These are phyloP conservation scores for Dryobota labecula DNA, from an alignment of 2,888 invertebrate genomes.

Conservation along the genomic window DNA sequence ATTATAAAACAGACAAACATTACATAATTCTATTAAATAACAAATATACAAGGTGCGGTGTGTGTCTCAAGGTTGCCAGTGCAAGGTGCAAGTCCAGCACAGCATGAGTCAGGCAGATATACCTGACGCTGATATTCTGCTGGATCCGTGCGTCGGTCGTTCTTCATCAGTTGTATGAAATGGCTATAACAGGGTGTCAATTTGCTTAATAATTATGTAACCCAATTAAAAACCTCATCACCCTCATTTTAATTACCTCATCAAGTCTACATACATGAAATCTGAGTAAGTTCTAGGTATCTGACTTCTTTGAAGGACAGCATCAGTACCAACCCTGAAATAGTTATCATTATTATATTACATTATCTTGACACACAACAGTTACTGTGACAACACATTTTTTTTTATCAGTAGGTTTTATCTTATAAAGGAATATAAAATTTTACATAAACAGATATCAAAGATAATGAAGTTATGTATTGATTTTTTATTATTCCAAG, in stretches of 20 bases:
- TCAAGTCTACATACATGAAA: neutral
- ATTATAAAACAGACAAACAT: too few relatives aligned
- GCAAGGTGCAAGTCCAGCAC: too few relatives aligned
- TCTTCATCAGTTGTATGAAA: too few relatives aligned
- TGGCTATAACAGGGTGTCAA: neutral
- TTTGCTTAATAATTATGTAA: neutral
- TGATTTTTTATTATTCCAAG: conserved; percentile 23
- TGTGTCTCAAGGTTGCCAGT: too few relatives aligned
- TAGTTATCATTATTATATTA: neutral
- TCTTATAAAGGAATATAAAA: conserved; percentile 5
- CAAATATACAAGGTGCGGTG: too few relatives aligned
- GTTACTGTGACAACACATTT: conserved; percentile 6
- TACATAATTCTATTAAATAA: too few relatives aligned
- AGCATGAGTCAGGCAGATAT: too few relatives aligned
- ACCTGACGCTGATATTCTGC: too few relatives aligned
- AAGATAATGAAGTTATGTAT: conserved; percentile 15
- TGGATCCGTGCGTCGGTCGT: too few relatives aligned
- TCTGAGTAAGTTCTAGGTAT: neutral
- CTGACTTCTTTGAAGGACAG: neutral
- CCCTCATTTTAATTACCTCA: neutral
- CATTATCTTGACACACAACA: neutral
- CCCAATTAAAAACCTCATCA: too few relatives aligned
- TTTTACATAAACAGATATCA: conserved; percentile 17
- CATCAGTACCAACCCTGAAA: neutral
- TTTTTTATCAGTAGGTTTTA: conserved; percentile 28